These are phyloP conservation scores for Chrysogorgia sp. DNA, from an alignment of 92 coral and sea anemone genomes.

Conservation along the genomic window DNA sequence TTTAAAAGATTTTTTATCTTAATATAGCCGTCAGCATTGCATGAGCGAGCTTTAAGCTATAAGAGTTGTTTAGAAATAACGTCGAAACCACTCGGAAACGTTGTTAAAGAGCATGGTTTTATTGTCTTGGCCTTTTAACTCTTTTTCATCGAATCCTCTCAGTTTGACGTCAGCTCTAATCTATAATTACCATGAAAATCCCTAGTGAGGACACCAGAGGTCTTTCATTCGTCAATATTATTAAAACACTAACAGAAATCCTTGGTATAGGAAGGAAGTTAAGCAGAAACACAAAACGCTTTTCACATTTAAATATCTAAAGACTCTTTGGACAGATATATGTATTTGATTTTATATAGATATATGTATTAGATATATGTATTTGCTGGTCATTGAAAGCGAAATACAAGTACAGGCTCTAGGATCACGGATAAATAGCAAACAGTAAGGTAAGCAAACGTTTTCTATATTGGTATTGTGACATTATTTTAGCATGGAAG, in stretches of 20 bases:
- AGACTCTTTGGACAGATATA: background rate
- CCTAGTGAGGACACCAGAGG: background rate
- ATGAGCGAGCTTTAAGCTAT: background rate
- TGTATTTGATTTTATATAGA: no score
- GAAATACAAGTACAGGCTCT: no score
- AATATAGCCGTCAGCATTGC: no score
- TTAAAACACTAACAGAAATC: background rate
- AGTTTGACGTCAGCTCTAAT: background rate
- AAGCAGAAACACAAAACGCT: background rate
- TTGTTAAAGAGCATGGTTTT: background rate
- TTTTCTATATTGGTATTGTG: no score
- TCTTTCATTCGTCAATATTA: background rate
- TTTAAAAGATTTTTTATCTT: no score
- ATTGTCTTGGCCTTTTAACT: background rate
- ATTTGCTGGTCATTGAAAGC: no score
- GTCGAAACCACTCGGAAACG: background rate
- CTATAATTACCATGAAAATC: background rate
- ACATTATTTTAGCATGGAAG: no score
- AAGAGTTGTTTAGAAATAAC: background rate
- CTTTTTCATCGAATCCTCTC: background rate
- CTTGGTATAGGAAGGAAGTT: background rate
- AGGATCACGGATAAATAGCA: no score
- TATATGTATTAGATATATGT: no score
- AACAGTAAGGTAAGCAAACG: no score
- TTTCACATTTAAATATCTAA: background rate